Evolutionary conservation across 2,888 invertebrate genomes (phyloP).

Genomic region (Cephus sareptanus): DNA sequence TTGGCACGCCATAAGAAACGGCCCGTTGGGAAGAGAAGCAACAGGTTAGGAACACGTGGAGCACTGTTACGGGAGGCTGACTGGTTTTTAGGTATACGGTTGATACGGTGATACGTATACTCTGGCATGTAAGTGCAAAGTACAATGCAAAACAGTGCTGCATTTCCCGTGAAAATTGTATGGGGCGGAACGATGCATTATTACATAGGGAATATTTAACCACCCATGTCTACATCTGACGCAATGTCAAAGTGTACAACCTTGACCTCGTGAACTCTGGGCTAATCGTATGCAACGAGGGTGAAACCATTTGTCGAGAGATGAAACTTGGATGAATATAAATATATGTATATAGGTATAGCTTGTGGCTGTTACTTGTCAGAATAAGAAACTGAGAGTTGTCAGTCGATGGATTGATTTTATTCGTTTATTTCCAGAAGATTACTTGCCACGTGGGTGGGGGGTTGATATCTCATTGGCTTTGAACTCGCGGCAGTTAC

Average conservation of each 20-base stretch:
- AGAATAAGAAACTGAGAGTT: neutral
- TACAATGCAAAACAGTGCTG: neutral
- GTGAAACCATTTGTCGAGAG: neutral
- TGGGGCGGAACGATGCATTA: neutral
- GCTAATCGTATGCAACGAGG: neutral
- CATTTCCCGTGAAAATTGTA: neutral
- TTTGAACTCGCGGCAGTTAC: neutral
- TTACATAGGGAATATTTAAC: neutral
- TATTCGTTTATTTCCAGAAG: neutral
- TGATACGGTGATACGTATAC: neutral
- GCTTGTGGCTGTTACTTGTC: neutral
- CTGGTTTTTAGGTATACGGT: neutral
- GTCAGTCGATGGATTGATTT: neutral
- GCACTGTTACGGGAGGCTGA: neutral
- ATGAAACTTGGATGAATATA: neutral
- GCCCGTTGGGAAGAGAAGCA: constrained; percentile 3
- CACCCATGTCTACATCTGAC: neutral
- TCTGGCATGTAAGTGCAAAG: neutral
- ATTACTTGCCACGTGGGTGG: neutral
- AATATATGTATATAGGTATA: neutral
- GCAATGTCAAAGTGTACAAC: neutral
- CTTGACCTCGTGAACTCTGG: neutral
- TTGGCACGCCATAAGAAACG: constrained; percentile 4
- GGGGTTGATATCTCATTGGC: neutral
- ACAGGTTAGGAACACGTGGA: neutral